Evolutionary conservation across 2,113 vertebrate genomes (phyloP), one percentile per base, ranked within the genome.

Genomic region (Tetraodon nigroviridis): DNA sequence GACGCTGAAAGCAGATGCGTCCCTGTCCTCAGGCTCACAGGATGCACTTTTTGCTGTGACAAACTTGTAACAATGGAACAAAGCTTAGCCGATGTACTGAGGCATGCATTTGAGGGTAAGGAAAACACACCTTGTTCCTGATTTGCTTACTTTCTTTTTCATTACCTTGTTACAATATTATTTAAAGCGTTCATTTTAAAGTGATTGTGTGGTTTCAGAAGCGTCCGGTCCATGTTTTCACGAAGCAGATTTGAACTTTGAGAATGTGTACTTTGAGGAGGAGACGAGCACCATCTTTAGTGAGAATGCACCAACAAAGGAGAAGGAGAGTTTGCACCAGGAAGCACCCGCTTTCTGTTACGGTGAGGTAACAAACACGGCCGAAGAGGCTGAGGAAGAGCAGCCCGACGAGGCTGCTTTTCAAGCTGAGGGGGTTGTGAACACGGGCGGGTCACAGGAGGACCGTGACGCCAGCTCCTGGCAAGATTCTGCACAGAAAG

Each of bases 21-120:
- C 51, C 56, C 59, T 58, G 47, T 64, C 55, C 74, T 44, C 0
- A 51, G 52, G 45, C 57, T 29, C 3, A 37, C 32, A 37, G 10
- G 10, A 37, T 10, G 8, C 2, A 12, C 32, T 37, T 37, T 37
- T 37, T 46, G 15, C 2, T 55, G 75, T 58, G 6, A 18, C 21
- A 37, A 60, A 2, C 46, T 72, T 66, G 59, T 14, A 27, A 71
- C 83, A 55, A 91, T 90, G 89, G 89, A 90, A 16, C 58, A 74
- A 61, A 73, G 50, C 56, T 54, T 87, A 55, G 41, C 79, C 17
- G 83, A 90, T 66, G 69, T 88, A 21, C 64, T 86, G 0, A 69
- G 55, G 10, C 82, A 83, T 70, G 79, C 69, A 50, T 87, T 89
- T 61, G 58, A 87, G 83, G 90, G 90, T 90, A 81, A 84, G 79